These are phyloP conservation scores for Plodia interpunctella DNA, from an alignment of 1,140 invertebrate genomes.

Conservation along the genomic window DNA sequence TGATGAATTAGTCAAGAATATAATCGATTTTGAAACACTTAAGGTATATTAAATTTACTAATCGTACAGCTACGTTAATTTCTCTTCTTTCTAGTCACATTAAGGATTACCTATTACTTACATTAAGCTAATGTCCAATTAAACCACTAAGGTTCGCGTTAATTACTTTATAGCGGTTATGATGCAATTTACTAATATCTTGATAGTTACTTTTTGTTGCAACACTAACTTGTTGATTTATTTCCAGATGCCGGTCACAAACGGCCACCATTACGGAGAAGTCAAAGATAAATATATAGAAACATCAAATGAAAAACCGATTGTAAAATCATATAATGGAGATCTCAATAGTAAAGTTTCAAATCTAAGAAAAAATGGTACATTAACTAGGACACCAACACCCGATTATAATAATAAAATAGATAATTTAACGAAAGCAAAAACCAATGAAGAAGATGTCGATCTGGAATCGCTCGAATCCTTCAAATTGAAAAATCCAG, in stretches of 20 bases:
- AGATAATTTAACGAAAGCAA: slow-evolving; percentile 61
- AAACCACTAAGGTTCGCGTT: too few species aligned
- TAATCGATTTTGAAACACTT: not conserved
- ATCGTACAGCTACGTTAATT: too few species aligned
- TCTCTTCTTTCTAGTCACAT: too few species aligned
- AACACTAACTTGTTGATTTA: not conserved
- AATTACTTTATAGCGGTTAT: too few species aligned
- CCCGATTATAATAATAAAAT: slow-evolving; percentile 79
- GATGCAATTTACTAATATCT: too few species aligned
- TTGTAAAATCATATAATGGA: slow-evolving; percentile 28
- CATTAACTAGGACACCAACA: slow-evolving; percentile 76
- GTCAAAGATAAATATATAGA: slow-evolving; percentile 17
- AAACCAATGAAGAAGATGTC: slow-evolving; percentile 64
- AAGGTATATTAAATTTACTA: too few species aligned
- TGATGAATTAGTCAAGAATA: too few species aligned
- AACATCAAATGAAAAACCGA: slow-evolving; percentile 23
- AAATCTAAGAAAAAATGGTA: slow-evolving; percentile 51
- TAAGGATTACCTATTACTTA: too few species aligned
- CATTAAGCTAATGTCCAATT: too few species aligned
- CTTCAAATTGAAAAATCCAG: slow-evolving; percentile 81
- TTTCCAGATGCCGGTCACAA: slow-evolving; percentile 61
- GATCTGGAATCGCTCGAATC: slow-evolving; percentile 86
- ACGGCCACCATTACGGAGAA: slow-evolving; percentile 50
- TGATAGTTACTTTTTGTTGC: too few species aligned
- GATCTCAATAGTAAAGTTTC: slow-evolving; percentile 39